Evolutionary conservation across 2,888 invertebrate species (phyloP), one percentile per base, ranked within the genome.

Genomic region (Leptinotarsa juncta): DNA sequence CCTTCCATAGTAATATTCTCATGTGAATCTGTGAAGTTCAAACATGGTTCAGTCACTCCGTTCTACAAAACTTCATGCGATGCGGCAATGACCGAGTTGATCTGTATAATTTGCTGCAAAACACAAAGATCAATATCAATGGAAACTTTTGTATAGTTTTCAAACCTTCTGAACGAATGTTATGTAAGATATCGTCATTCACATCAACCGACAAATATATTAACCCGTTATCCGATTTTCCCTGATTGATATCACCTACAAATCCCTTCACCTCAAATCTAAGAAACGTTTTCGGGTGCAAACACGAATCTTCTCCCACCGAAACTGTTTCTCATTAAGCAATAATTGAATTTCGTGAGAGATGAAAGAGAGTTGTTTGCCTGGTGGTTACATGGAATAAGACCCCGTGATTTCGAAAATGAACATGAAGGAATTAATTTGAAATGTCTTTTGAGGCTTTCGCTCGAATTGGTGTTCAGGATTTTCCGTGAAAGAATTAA

Each of bases 381-480:
- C 42, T 50, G 42, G 57, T 57, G 57, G 69, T 69, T 69, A 69
- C 12, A n/a, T 60, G 18, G 42, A 26, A 69, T 70, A 20, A 70
- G 60, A 67, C 50, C 51, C 23, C 23, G 70, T 65, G 49, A 68
- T 71, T 74, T 67, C 53, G 74, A 55, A 65, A 74, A 74, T 71
- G n/a, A 60, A 71, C 71, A 23, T 55, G 20, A 55, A 71, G 65
- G 55, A 62, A 55, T 14, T 71, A 62, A 74, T 65, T 55, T 65
- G 26, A 26, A 18, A 68, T 49, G 65, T 42, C 55, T 55, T 65
- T 68, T 55, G 69, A 69, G 10, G 60, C 68, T 62, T 26, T 60
- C 55, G 20, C 49, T 20, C 10, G 20, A 23, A 65, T 26, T 67
- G 53, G 70, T 18, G 55, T 62, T 18, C 65, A 18, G 50, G 15